phyloP scores from a whole-genome alignment of 2,888 invertebrate genomes.

The Tetragonula carbonaria region DNA sequence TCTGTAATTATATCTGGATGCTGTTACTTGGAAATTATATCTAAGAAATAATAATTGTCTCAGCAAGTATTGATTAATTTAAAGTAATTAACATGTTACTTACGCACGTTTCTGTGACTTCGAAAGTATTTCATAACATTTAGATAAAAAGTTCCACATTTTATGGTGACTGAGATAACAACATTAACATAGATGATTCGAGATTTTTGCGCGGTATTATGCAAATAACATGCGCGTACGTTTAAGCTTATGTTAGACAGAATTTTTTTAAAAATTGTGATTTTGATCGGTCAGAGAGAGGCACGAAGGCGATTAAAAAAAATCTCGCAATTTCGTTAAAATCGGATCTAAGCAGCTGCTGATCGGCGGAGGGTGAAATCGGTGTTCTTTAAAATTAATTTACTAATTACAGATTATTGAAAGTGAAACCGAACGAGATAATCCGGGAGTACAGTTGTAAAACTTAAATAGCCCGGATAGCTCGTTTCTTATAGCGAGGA shows the following conservation, averaged over 20 bases:
- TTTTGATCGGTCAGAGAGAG: conserved; percentile 4
- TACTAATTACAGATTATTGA: conserved; percentile 65
- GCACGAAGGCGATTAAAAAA: background rate
- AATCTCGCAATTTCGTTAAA: conserved; percentile 19
- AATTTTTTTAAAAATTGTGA: background rate
- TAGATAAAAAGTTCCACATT: background rate
- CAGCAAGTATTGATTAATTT: background rate
- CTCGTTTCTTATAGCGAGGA: conserved; percentile 67
- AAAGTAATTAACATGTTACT: background rate
- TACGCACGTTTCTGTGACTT: background rate
- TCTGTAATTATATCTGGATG: too few relatives aligned
- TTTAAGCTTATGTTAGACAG: background rate
- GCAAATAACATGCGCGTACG: background rate
- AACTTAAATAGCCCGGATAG: conserved; percentile 62
- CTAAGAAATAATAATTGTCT: background rate
- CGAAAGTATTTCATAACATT: background rate
- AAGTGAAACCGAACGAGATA: conserved; percentile 67
- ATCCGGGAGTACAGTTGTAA: conserved; percentile 68
- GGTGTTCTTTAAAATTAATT: conserved; percentile 51
- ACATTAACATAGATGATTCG: background rate
- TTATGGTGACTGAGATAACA: background rate
- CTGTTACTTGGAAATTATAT: background rate
- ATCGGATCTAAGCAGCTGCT: conserved; percentile 36
- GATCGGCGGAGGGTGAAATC: conserved; percentile 23
- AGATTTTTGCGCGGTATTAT: background rate